Evolutionary conservation across 2,888 invertebrate genomes (phyloP), one percentile per base, ranked within the genome.

Genomic region (Tethea ocularis): DNA sequence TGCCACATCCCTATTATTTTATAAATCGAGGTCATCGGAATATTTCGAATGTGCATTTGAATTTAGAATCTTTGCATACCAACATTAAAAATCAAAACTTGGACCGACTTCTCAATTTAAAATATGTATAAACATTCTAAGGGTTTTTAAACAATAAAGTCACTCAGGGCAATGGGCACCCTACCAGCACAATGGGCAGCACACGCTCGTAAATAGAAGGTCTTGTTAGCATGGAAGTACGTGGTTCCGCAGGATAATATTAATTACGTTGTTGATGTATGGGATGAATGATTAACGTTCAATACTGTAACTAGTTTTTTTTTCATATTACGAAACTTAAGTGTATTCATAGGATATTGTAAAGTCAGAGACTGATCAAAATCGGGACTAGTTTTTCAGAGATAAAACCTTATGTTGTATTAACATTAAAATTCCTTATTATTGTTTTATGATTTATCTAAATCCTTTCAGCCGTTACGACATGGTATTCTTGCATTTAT

Each of bases 131-230:
- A 52, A 24, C 52, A 46, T 46, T 46, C 20, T 46, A 46, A 46
- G 46, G 46, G 46, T 20, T 46, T 41, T 62, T 63, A 78, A 86
- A 88, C 87, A 88, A 88, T 87, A 80, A 76, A 74, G 81, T 81
- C 76, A 76, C 78, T 80, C 69, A 76, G n/a, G 29, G 17, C n/a
- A n/a, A n/a, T n/a, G n/a, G n/a, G n/a, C n/a, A n/a, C 79, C 82
- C 83, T 81, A 78, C n/a, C 78, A 75, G 72, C 78, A 82, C 78
- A 83, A 82, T 77, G 79, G 69, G 65, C 73, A 82, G 80, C 86
- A 80, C 84, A 80, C 84, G 60, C 52, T 56, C 61, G 51, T 60
- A 67, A 73, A 67, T 61, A 61, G 65, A 67, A 60, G 66, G 20
- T 20, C 46, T 46, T 73, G 75, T 74, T 73, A 69, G 70, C 72